Evolutionary conservation across 2,113 vertebrate species (phyloP).

Genomic region (Sakesphorus luctuosus): DNA sequence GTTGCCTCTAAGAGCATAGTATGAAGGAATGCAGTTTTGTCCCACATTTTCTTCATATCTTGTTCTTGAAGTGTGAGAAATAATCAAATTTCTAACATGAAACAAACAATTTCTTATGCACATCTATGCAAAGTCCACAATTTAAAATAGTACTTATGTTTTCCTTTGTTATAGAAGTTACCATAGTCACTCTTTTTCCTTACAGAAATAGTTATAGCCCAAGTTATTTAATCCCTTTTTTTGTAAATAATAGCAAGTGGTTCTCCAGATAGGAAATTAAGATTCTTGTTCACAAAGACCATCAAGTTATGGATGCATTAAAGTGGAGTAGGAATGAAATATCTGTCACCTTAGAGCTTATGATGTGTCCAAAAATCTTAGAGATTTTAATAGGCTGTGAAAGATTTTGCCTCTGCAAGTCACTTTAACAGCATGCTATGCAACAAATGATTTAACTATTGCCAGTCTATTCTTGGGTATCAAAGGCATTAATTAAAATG

Average conservation of each 20-base stretch:
- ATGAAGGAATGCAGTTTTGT: background rate
- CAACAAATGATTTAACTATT: constrained; percentile 41
- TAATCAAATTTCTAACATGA: background rate
- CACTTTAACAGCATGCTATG: constrained; percentile 61
- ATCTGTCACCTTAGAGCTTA: background rate
- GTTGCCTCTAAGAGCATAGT: background rate
- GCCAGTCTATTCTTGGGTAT: background rate
- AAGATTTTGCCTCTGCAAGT: constrained; percentile 61
- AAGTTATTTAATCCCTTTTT: constrained; percentile 36
- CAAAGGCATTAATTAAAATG: background rate
- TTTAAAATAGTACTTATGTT: background rate
- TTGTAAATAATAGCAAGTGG: constrained; percentile 41
- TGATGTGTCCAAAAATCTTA: constrained; percentile 42
- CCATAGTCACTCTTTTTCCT: constrained; percentile 36
- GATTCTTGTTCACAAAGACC: constrained; percentile 64
- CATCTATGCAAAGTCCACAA: background rate
- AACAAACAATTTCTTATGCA: background rate
- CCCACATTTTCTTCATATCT: background rate
- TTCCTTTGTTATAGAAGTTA: constrained; percentile 26
- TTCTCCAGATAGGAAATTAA: constrained; percentile 58
- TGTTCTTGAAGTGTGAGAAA: background rate
- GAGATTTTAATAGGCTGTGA: constrained; percentile 25
- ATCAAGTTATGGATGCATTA: constrained; percentile 53
- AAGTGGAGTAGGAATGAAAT: constrained; percentile 50
- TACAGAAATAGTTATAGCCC: constrained; percentile 9